Percentiles rank a stretch among this genome's conserved stretches.
Conservation (phyloP, 2,113 vertebrate genomes). For the Elachura formosa region DNA sequence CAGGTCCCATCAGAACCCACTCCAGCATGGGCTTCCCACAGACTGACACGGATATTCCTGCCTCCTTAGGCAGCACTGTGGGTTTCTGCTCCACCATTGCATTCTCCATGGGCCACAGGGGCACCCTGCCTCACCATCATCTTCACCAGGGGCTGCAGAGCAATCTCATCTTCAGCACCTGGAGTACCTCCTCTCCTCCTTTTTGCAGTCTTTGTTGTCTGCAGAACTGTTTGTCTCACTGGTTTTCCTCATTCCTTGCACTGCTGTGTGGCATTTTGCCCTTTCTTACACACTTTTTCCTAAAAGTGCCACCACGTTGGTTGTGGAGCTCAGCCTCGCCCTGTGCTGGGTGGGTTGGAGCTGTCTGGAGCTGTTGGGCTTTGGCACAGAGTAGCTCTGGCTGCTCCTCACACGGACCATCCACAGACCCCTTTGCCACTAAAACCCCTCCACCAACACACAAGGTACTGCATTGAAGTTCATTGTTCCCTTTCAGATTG, state of each 20-base stretch:
- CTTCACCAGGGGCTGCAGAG: background rate
- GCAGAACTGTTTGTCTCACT: background rate
- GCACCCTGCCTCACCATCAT: rapidly evolving
- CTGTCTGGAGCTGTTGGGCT: rapidly evolving
- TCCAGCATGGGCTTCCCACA: background rate
- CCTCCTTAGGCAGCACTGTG: rapidly evolving
- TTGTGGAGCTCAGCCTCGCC: background rate
- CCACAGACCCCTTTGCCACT: background rate
- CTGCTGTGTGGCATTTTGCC: background rate
- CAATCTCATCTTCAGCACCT: rapidly evolving
- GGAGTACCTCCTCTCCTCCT: background rate
- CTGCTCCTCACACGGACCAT: background rate
- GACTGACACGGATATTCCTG: background rate
- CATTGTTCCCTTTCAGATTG: background rate
- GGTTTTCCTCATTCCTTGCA: background rate
- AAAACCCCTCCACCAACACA: background rate
- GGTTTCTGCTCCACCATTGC: background rate
- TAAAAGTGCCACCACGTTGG: background rate
- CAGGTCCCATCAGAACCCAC: background rate
- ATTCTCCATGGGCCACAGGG: background rate
- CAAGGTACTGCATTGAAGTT: background rate
- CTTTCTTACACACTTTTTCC: background rate
- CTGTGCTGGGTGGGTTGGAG: background rate
- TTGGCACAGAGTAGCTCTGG: rapidly evolving
- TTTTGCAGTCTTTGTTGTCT: background rate